Conservation (phyloP, 2,888 invertebrate genomes). For the Nomada fucata region DNA sequence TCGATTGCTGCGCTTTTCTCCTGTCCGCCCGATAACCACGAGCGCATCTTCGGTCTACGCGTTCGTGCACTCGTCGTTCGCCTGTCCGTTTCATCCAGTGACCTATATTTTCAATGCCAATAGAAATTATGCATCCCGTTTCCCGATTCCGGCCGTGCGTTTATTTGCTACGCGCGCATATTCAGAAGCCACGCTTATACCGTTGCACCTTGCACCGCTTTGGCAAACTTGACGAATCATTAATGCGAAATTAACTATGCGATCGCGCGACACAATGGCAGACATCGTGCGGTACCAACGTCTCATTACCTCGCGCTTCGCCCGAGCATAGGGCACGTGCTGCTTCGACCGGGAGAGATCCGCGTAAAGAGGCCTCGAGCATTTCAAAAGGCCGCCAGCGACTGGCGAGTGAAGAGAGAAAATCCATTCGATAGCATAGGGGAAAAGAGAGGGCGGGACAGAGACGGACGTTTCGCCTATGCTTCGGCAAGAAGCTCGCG, state of each 20-base stretch:
- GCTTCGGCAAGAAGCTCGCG: slow-evolving; percentile 57
- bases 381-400: slow-evolving; percentile 53
- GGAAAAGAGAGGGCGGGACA: background rate
- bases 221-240: background rate
- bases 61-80: slow-evolving; percentile 8
- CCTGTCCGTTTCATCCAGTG: slow-evolving; percentile 31
- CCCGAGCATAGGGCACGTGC: slow-evolving; percentile 26
- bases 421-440: background rate
- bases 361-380: slow-evolving; percentile 43
- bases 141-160: slow-evolving; percentile 3
- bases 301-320: slow-evolving; percentile 42
- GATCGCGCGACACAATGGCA: too few relatives aligned
- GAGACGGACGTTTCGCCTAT: slow-evolving; percentile 32
- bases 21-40: background rate
- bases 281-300: background rate
- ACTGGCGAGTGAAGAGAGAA: slow-evolving; percentile 15
- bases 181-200: too few relatives aligned
- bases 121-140: slow-evolving; percentile 48
- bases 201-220: background rate
- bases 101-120: slow-evolving; percentile 44
- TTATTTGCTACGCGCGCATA: background rate
- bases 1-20: slow-evolving; percentile 15
- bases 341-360: slow-evolving; percentile 47
- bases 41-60: slow-evolving; percentile 9
- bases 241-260: too few relatives aligned